Evolutionary conservation across 2,888 invertebrate genomes (phyloP).

Genomic region (Diarsia brunnea): DNA sequence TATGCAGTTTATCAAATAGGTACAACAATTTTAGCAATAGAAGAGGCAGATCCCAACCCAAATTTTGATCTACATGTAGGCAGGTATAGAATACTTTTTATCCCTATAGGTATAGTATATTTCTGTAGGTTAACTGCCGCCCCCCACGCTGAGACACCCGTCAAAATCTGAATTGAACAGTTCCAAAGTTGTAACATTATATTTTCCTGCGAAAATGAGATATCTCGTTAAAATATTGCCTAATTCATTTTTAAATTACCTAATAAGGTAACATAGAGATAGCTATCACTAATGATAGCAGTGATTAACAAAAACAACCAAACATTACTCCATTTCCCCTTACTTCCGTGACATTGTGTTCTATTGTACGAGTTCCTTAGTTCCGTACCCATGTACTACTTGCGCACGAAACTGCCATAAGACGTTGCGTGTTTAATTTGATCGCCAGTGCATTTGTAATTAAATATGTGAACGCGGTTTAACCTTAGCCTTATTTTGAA

Average conservation of each 20-base stretch:
- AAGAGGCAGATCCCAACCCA: too few relatives aligned
- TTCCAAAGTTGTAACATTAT: not conserved
- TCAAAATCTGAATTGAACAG: not conserved
- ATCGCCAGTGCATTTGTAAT: constrained; percentile 71
- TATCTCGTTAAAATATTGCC: not conserved
- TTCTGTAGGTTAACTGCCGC: not conserved
- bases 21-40: not conserved
- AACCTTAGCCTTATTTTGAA: constrained; percentile 69
- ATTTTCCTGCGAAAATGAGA: not conserved
- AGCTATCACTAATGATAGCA: constrained; percentile 5
- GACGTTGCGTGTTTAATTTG: constrained; percentile 72
- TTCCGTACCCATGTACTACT: constrained; percentile 24
- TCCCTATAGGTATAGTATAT: not conserved
- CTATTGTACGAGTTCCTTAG: constrained; percentile 43
- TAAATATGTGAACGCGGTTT: constrained; percentile 49
- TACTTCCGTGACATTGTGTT: constrained; percentile 48
- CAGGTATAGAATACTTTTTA: not conserved
- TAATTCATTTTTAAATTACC: not conserved
- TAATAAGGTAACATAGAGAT: not conserved
- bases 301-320: constrained; percentile 15
- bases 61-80: not conserved
- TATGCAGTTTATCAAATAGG: not conserved
- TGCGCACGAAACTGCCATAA: constrained; percentile 70
- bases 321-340: not conserved
- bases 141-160: not conserved